Evolutionary conservation across 1,140 invertebrate species (phyloP).

Genomic region (Drosophila sproati): DNA sequence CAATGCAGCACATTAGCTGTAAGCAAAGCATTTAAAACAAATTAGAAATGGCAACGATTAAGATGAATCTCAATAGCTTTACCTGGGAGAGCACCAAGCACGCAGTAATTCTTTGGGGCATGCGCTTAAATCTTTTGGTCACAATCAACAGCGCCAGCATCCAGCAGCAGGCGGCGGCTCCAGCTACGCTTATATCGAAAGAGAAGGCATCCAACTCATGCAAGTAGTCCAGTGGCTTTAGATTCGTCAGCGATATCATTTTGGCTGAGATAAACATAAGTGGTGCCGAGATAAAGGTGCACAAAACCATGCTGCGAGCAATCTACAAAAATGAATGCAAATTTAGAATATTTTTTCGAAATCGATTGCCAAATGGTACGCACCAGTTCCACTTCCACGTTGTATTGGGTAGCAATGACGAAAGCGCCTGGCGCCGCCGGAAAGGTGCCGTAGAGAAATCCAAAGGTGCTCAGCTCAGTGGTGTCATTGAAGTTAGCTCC

Average conservation of each 20-base stretch:
- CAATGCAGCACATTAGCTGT: constrained; percentile 87
- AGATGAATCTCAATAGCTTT: constrained; percentile 23
- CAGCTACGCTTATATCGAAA: constrained; percentile 92
- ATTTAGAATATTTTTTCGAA: constrained; percentile 7
- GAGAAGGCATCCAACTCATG: constrained; percentile 91
- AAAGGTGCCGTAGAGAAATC: constrained; percentile 98
- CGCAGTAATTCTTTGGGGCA: constrained; percentile 93
- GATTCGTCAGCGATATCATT: constrained; percentile 92
- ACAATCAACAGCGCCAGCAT: constrained; percentile 91
- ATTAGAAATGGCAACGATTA: not conserved
- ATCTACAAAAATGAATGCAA: constrained; percentile 86
- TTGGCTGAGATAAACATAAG: constrained; percentile 98
- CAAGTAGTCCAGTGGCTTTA: constrained; percentile 89
- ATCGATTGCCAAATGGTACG: constrained; percentile 59
- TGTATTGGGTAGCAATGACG: constrained; percentile 96
- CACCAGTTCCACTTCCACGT: constrained; percentile 94
- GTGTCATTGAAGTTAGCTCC: constrained; percentile 90
- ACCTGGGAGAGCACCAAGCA: constrained; percentile 91
- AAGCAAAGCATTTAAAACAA: constrained; percentile 15
- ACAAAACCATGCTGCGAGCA: constrained; percentile 96
- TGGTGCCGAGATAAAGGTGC: constrained; percentile 96
- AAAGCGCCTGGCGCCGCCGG: constrained; percentile 97
- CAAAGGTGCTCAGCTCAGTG: constrained; percentile 94
- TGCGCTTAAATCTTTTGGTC: constrained; percentile 90
- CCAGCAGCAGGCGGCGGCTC: constrained; percentile 91